These are phyloP conservation scores for Ostrea edulis DNA, from an alignment of 1,140 invertebrate species.

Conservation along the genomic window DNA sequence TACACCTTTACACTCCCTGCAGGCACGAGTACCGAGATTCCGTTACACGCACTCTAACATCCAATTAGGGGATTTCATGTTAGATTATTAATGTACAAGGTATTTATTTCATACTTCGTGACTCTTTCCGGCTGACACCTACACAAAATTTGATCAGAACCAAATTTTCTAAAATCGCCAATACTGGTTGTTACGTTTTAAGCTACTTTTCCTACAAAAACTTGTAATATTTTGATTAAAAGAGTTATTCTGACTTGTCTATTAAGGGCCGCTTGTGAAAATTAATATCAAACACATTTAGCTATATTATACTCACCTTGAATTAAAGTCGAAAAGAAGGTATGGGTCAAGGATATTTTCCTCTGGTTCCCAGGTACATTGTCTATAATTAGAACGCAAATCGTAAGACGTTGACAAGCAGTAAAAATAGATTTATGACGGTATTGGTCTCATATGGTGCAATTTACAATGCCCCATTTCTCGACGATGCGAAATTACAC, in stretches of 20 bases:
- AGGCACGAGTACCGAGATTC: background rate
- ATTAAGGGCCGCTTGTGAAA: background rate
- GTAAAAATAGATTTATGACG: background rate
- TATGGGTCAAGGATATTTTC: slow-evolving; percentile 95
- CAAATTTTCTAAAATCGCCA: background rate
- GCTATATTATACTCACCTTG: slow-evolving; percentile 65
- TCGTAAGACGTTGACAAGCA: background rate
- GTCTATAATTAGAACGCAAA: slow-evolving; percentile 79
- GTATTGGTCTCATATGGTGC: background rate
- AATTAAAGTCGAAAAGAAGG: slow-evolving; percentile 90
- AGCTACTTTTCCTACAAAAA: background rate
- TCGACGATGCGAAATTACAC: background rate
- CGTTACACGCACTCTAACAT: background rate
- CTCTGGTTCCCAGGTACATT: slow-evolving; percentile 98
- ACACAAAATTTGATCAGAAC: background rate
- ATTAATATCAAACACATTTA: background rate
- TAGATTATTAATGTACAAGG: background rate
- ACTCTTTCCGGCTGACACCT: background rate
- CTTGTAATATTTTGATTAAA: background rate
- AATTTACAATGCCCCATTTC: background rate
- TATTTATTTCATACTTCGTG: background rate
- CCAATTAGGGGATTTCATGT: background rate
- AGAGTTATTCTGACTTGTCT: too few relatives aligned
- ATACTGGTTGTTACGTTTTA: background rate
- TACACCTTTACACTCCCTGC: background rate